Evolutionary conservation across 64 coral and sea anemone genomes (phyloP).

Genomic region (Montipora efflorescens): DNA sequence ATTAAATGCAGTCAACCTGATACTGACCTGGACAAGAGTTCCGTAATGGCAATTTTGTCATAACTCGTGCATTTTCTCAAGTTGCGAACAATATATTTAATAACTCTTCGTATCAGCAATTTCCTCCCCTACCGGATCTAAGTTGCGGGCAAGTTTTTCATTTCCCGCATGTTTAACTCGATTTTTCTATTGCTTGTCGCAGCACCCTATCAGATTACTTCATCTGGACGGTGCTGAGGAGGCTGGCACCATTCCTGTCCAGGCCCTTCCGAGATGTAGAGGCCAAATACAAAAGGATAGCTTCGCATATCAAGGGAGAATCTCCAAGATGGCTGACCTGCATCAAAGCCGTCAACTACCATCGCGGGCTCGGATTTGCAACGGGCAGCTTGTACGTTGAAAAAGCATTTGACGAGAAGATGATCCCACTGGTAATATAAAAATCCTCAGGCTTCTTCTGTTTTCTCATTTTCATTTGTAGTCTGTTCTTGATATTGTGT

Average conservation of each 20-base stretch:
- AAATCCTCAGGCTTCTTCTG: no score
- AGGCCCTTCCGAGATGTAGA: constrained; percentile 81
- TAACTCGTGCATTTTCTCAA: no score
- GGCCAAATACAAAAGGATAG: constrained; percentile 40
- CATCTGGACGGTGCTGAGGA: constrained; percentile 77
- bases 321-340: constrained; percentile 80
- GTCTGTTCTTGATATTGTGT: no score
- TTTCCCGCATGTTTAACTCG: not conserved
- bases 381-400: constrained; percentile 78
- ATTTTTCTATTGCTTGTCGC: not conserved
- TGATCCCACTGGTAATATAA: constrained; percentile 67
- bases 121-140: not conserved
- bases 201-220: constrained; percentile 92
- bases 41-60: no score
- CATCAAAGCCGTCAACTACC: constrained; percentile 48
- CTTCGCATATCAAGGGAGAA: constrained; percentile 27
- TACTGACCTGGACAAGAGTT: no score
- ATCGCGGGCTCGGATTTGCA: constrained; percentile 71
- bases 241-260: constrained; percentile 81
- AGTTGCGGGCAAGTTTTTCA: no score
- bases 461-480: no score
- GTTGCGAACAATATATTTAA: no score
- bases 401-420: constrained; percentile 68
- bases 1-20: no score
- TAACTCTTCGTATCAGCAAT: not conserved